phyloP scores from a whole-genome alignment of 2,113 vertebrate genomes.

The Malurus alboscapulatus region DNA sequence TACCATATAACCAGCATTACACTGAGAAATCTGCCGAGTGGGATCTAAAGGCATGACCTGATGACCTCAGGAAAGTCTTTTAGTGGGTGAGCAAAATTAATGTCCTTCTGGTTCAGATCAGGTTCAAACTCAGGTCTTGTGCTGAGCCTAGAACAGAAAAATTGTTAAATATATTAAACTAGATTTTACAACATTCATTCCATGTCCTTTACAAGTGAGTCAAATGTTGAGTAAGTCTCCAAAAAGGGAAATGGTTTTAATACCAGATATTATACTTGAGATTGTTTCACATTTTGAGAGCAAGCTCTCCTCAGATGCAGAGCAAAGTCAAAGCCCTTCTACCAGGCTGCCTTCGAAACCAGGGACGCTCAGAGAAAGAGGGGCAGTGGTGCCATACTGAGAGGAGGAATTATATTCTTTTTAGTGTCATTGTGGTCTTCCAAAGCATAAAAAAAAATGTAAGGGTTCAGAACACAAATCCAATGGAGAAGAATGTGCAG shows the following conservation, averaged over 20 bases:
- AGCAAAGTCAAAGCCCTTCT: not conserved
- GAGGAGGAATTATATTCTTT: not conserved
- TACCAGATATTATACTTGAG: not conserved
- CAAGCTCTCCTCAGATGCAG: not conserved
- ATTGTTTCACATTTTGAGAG: not conserved
- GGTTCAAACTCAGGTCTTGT: not conserved
- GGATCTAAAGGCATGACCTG: not conserved
- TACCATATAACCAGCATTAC: not conserved
- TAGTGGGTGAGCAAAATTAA: not conserved
- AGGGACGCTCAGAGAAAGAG: not conserved
- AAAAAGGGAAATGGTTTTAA: not conserved
- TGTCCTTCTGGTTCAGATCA: not conserved
- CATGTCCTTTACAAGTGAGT: not conserved
- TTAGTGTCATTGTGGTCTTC: not conserved
- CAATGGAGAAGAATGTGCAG: not conserved
- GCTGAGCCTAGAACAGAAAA: not conserved
- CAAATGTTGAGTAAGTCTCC: not conserved
- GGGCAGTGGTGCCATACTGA: not conserved
- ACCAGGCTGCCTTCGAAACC: not conserved
- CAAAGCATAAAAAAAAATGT: not conserved
- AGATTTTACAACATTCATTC: not conserved
- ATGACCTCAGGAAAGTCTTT: not conserved
- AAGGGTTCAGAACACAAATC: not conserved
- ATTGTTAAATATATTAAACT: not conserved
- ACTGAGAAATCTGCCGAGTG: not conserved